These are phyloP conservation scores for Drosophila quinaria DNA, from an alignment of 2,888 invertebrate species.

Conservation along the genomic window DNA sequence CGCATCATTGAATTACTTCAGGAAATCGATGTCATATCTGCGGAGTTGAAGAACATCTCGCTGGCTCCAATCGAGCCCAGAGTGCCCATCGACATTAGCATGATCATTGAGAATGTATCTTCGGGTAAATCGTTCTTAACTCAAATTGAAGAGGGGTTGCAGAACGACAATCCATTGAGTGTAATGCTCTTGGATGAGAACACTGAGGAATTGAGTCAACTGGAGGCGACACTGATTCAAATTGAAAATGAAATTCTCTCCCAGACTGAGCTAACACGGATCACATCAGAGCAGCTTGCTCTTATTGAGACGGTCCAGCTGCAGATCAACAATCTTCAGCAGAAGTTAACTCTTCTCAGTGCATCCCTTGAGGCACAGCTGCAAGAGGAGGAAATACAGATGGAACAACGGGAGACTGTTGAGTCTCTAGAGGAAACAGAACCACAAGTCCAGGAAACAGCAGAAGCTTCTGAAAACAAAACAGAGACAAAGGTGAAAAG, in stretches of 20 bases:
- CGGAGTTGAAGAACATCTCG: slow-evolving; percentile 68
- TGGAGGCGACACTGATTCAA: slow-evolving; percentile 65
- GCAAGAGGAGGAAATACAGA: slow-evolving; percentile 1
- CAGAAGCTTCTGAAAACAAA: slow-evolving; percentile 6
- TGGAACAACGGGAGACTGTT: not conserved
- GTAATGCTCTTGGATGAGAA: slow-evolving; percentile 71
- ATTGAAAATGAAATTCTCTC: slow-evolving; percentile 76
- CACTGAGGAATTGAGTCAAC: slow-evolving; percentile 63
- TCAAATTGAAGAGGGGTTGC: slow-evolving; percentile 76
- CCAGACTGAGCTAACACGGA: slow-evolving; percentile 57
- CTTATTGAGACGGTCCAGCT: slow-evolving; percentile 73
- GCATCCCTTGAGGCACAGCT: slow-evolving; percentile 15
- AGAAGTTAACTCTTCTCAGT: slow-evolving; percentile 56
- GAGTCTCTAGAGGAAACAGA: not conserved
- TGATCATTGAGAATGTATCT: slow-evolving; percentile 71
- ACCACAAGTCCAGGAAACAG: not conserved
- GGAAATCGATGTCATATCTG: slow-evolving; percentile 80
- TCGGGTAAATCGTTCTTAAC: slow-evolving; percentile 72
- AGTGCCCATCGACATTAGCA: slow-evolving; percentile 57
- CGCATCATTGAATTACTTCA: slow-evolving; percentile 83
- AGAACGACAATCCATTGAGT: slow-evolving; percentile 63
- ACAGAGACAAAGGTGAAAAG: slow-evolving; percentile 37
- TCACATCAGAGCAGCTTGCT: slow-evolving; percentile 62
- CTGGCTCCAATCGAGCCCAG: slow-evolving; percentile 19
- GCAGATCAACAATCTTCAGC: slow-evolving; percentile 71